phyloP scores from a whole-genome alignment of 2,888 invertebrate genomes.

The Drosophila neonasuta region DNA sequence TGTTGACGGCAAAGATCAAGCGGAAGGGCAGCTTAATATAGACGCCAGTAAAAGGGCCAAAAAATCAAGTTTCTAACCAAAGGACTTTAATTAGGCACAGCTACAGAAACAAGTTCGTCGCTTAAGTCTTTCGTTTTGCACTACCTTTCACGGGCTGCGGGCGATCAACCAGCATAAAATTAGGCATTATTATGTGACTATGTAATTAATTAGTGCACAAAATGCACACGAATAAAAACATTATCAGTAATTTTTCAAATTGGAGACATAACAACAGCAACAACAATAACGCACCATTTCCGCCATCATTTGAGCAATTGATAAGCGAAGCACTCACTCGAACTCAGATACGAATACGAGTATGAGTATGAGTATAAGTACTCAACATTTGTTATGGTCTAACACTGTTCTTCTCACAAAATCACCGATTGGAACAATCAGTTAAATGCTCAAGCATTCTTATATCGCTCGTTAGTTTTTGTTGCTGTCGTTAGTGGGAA shows the following conservation, averaged over 20 bases:
- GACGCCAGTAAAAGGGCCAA: constrained; percentile 63
- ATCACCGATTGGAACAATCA: constrained; percentile 78
- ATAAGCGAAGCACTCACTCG: constrained; percentile 53
- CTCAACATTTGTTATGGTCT: constrained; percentile 48
- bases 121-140: constrained; percentile 69
- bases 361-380: too few relatives aligned
- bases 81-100: constrained; percentile 31
- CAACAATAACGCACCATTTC: constrained; percentile 73
- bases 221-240: constrained; percentile 49
- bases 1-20: constrained; percentile 66
- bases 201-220: constrained; percentile 67
- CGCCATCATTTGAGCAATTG: constrained; percentile 73
- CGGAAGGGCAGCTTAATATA: constrained; percentile 54
- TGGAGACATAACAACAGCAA: constrained; percentile 22
- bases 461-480: constrained; percentile 38
- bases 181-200: constrained; percentile 22
- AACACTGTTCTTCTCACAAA: constrained; percentile 63
- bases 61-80: constrained; percentile 25
- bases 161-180: constrained; percentile 56
- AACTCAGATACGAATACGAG: constrained; percentile 4
- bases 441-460: constrained; percentile 63
- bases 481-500: constrained; percentile 25
- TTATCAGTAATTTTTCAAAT: constrained; percentile 49
- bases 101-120: constrained; percentile 56
- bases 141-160: constrained; percentile 25